These are phyloP conservation scores for Decapterus maruadsi DNA, from an alignment of 2,797 vertebrate species.

Conservation along the genomic window DNA sequence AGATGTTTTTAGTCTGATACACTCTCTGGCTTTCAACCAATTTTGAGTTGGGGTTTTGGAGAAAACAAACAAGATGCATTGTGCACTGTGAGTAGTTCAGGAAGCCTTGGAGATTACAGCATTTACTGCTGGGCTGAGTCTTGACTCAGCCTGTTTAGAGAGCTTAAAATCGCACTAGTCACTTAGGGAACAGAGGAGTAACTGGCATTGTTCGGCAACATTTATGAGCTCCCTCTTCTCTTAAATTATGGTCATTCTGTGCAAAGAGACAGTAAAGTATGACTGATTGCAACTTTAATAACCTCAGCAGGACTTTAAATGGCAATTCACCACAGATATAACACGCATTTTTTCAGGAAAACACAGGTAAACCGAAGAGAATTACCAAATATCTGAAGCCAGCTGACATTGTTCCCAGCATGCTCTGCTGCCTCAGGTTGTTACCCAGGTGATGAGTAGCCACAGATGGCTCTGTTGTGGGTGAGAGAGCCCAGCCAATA, in stretches of 20 bases:
- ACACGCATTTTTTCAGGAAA: slow-evolving; percentile 26
- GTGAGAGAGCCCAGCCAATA: slow-evolving; percentile 77
- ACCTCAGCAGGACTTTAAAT: slow-evolving; percentile 7
- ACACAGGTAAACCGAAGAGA: slow-evolving; percentile 9
- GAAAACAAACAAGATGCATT: slow-evolving; percentile 2
- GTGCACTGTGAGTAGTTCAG: slow-evolving; percentile 8
- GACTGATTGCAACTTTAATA: slow-evolving; percentile 9
- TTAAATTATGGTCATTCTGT: slow-evolving; percentile 13
- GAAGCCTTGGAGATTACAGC: slow-evolving; percentile 17
- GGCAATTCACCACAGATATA: neutral
- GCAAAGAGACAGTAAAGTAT: slow-evolving; percentile 10
- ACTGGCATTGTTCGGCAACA: slow-evolving; percentile 11
- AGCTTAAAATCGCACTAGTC: neutral
- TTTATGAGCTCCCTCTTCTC: neutral
- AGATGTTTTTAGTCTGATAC: neutral
- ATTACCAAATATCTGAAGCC: slow-evolving; percentile 34
- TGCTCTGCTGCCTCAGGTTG: slow-evolving; percentile 72
- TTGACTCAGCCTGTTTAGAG: neutral
- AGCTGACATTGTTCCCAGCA: slow-evolving; percentile 56
- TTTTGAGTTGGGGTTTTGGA: slow-evolving; percentile 9
- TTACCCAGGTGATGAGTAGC: slow-evolving; percentile 73
- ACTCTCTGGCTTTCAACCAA: neutral
- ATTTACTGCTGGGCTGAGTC: neutral
- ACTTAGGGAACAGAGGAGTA: neutral
- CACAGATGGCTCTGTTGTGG: slow-evolving; percentile 77